Conservation (phyloP, 2,113 vertebrate species). For the Vireo altiloquus region DNA sequence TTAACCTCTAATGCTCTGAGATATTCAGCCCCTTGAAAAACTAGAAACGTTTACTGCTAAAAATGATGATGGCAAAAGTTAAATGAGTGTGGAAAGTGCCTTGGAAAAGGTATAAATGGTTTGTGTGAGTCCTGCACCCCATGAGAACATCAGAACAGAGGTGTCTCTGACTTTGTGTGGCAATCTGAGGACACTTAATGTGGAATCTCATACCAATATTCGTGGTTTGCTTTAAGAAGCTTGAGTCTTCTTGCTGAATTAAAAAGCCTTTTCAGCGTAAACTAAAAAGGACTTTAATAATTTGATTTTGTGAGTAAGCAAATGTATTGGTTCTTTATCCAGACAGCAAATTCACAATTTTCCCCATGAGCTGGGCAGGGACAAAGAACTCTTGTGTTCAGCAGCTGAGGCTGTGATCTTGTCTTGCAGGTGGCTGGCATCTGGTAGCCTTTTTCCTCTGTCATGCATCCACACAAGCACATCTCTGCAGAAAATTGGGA, state of each 20-base stretch:
- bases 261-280: background rate
- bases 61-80: background rate
- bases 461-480: slow-evolving; percentile 79
- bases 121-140: background rate
- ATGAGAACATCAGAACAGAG: rapidly evolving
- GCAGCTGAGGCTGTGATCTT: background rate
- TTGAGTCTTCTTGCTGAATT: background rate
- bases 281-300: rapidly evolving
- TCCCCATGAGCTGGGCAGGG: background rate
- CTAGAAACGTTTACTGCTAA: background rate
- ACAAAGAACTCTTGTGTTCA: background rate
- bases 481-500: slow-evolving; percentile 53
- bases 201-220: background rate
- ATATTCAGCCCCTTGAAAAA: background rate
- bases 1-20: background rate
- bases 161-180: background rate
- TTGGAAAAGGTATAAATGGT: background rate
- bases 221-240: background rate
- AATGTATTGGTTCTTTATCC: background rate
- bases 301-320: background rate
- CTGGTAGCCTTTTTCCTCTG: slow-evolving; percentile 39
- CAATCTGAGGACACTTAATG: background rate
- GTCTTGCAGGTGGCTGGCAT: slow-evolving; percentile 70
- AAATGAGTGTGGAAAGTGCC: background rate
- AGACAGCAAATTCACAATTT: background rate